Percentiles rank a stretch among this genome's conserved stretches.
Conservation (phyloP, 64 coral and sea anemone genomes). For the Actinia tenebrosa region DNA sequence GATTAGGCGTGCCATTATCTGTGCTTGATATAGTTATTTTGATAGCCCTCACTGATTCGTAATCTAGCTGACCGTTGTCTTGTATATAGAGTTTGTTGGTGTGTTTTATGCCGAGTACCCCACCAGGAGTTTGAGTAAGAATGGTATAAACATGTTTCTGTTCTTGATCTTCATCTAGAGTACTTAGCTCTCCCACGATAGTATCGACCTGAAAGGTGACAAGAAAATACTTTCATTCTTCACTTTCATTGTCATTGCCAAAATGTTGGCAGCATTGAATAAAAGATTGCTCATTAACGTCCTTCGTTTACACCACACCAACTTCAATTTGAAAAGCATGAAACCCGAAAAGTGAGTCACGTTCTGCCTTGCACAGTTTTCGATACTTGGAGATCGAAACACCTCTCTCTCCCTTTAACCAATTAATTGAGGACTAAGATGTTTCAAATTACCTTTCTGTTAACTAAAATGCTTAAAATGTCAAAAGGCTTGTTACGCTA, state of each 20-base stretch:
- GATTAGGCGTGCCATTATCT: constrained; percentile 53
- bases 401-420: too few species aligned
- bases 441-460: too few species aligned
- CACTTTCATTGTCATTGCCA: too few species aligned
- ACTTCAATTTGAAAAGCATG: neutral
- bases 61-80: constrained; percentile 31
- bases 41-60: constrained; percentile 43
- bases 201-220: constrained; percentile 20
- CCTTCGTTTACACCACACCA: neutral
- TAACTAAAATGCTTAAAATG: too few species aligned
- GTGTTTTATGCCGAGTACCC: constrained; percentile 31
- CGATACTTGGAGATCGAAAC: too few species aligned
- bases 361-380: too few species aligned
- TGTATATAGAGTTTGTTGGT: constrained; percentile 47
- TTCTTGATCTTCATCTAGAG: constrained; percentile 67
- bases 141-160: constrained; percentile 63
- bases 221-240: too few species aligned
- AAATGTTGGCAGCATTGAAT: too few species aligned
- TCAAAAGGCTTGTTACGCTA: too few species aligned
- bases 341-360: too few species aligned
- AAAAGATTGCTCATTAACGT: neutral
- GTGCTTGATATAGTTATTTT: constrained; percentile 59
- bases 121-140: constrained; percentile 49
- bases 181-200: constrained; percentile 47
- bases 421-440: too few species aligned